Base-by-base conservation (phyloP, 2,888 invertebrate species). In the Cylindroiulus punctatus region DNA sequence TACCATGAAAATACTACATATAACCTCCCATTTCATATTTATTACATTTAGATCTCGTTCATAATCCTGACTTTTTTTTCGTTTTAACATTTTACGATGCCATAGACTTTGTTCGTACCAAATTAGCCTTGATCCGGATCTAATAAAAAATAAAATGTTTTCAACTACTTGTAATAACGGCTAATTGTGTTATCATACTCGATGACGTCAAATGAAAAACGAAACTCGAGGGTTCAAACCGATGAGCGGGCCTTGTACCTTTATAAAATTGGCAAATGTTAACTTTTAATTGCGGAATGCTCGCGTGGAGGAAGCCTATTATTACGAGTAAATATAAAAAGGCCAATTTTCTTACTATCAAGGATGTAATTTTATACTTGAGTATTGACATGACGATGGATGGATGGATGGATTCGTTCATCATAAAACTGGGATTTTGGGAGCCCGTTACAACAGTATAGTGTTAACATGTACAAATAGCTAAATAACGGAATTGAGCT, bases 61-160 rank as follows among this genome's bases (percentile, higher is more conserved):
- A 17, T 57, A 57, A 57, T 57, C 52, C 52, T 57, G 52, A 57
- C 52, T 19, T 17, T 10, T 44, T 44, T 12, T 44, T 44, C 17
- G 7, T 47, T 47, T 47, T 14, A 57, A 12, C 1, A 57, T 17
- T 57, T 57, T 57, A 57, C 52, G 52, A 57, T 57, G 52, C 52
- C 52, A 57, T 57, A n/a, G 52, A 57, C 52, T 3, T 57, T n/a
- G n/a, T 57, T 57, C n/a, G 52, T n/a, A 57, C 52, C 52, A n/a
- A 57, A 57, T 57, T 57, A 57, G n/a, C 52, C 52, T 57, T n/a
- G 52, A 57, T 57, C 52, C 52, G 52, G 52, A 57, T 57, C 52
- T 57, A 1, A 17, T n/a, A n/a, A 57, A 57, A 1, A 57, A 57
- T 57, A 57, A 57, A 57, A 57, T 2, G 5, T 12, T 57, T 57